A percentile compares a stretch with the other conserved stretches of the same genome.
These are phyloP conservation scores for Channallabes apus DNA, from an alignment of 2,797 vertebrate genomes.

Conservation along the genomic window DNA sequence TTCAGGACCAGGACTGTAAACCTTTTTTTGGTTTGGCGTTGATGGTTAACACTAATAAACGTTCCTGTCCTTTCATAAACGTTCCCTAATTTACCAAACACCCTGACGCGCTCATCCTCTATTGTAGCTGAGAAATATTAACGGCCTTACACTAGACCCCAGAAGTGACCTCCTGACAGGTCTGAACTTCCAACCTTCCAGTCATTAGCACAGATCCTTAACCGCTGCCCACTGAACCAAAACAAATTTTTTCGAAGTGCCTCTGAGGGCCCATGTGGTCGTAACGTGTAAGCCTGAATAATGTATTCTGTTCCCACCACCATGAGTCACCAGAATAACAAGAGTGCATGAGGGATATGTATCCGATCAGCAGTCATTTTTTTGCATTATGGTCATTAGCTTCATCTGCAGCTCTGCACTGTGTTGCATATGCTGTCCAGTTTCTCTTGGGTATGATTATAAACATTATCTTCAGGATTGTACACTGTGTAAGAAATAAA, in stretches of 20 bases:
- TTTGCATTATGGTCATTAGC: neutral
- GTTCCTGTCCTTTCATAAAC: neutral
- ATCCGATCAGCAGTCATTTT: neutral
- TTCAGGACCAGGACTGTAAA: neutral
- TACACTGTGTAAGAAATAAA: neutral
- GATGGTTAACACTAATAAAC: neutral
- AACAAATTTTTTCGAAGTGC: conserved; percentile 13
- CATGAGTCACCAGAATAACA: neutral
- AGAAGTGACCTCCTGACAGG: conserved; percentile 12
- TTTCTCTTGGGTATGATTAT: neutral
- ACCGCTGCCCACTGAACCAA: conserved; percentile 16
- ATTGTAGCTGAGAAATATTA: neutral
- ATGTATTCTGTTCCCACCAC: conserved; percentile 17
- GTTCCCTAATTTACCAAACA: neutral
- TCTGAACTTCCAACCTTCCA: conserved; percentile 25
- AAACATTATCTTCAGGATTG: neutral
- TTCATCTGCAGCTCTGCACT: neutral
- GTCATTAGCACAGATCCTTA: neutral
- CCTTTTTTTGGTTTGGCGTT: neutral
- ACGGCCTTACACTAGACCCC: neutral
- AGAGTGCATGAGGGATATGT: neutral
- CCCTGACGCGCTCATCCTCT: neutral
- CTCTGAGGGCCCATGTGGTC: neutral
- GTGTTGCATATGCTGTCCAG: neutral
- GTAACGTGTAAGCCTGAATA: conserved; percentile 2